These are phyloP conservation scores for Cheilosia variabilis DNA, from an alignment of 2,888 invertebrate species.

Conservation along the genomic window DNA sequence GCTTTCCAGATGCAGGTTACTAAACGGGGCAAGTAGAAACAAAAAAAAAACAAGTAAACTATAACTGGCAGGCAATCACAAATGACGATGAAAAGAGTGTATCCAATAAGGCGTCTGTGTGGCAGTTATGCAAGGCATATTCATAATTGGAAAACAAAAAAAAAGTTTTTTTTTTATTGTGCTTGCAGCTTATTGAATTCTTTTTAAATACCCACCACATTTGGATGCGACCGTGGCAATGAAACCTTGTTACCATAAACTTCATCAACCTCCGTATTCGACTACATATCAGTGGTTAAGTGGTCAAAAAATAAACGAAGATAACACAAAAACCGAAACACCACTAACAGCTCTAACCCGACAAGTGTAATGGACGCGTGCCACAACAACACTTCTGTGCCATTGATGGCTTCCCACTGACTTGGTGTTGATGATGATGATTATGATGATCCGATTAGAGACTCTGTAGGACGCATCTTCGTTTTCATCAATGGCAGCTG, in stretches of 20 bases:
- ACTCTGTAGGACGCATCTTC: conserved; percentile 21
- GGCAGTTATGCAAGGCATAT: conserved; percentile 40
- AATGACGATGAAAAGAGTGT: conserved; percentile 8
- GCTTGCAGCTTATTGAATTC: conserved; percentile 15
- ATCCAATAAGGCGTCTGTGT: conserved; percentile 1
- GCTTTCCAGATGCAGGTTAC: conserved; percentile 27
- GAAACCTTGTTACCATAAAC: conserved; percentile 27
- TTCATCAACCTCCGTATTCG: conserved; percentile 20
- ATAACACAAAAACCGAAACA: neutral
- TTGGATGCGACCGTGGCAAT: conserved; percentile 41
- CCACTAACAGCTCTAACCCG: neutral
- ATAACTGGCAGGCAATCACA: conserved; percentile 15
- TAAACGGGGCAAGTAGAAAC: conserved; percentile 32
- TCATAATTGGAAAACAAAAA: conserved; percentile 16
- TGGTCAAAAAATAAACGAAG: conserved; percentile 9
- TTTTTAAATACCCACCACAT: conserved; percentile 10
- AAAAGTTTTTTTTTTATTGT: conserved; percentile 2
- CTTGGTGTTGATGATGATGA: conserved; percentile 13
- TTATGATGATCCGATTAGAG: conserved; percentile 62
- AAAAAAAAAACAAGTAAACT: conserved; percentile 8
- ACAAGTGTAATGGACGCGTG: conserved; percentile 48
- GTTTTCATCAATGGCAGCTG: conserved; percentile 14
- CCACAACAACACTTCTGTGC: conserved; percentile 48
- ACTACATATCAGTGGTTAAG: conserved; percentile 22
- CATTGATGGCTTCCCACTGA: conserved; percentile 22